A percentile compares a stretch with the other conserved stretches of the same genome.
phyloP scores from a whole-genome alignment of 1,140 invertebrate genomes.

The Patella vulgata region DNA sequence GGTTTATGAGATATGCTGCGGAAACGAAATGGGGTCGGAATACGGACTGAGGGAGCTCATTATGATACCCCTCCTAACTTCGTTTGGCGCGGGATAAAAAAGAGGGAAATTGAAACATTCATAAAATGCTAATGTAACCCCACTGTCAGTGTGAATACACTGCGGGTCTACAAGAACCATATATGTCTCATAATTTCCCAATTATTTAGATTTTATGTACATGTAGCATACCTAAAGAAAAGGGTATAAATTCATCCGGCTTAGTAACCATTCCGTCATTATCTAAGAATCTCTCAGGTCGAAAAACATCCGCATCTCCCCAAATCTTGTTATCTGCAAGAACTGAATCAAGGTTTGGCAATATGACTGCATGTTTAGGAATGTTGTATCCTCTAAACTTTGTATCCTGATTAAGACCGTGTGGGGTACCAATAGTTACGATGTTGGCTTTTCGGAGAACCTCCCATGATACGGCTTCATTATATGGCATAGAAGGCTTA shows the following conservation, averaged over 20 bases:
- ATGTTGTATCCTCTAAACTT: slow-evolving; percentile 53
- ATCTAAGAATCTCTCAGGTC: slow-evolving; percentile 73
- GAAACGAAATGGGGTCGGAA: too few species aligned
- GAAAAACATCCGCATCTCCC: slow-evolving; percentile 76
- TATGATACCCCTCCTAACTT: too few species aligned
- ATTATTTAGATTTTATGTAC: too few species aligned
- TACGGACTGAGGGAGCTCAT: too few species aligned
- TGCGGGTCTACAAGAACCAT: too few species aligned
- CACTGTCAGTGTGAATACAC: too few species aligned
- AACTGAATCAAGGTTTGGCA: slow-evolving; percentile 56
- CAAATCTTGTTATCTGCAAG: slow-evolving; percentile 68
- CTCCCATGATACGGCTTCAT: slow-evolving; percentile 38
- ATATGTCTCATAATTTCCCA: too few species aligned
- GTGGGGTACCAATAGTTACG: slow-evolving; percentile 60
- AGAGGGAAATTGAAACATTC: too few species aligned
- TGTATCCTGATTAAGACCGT: slow-evolving; percentile 48
- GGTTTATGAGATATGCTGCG: too few species aligned
- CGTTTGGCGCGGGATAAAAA: too few species aligned
- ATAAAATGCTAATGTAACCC: too few species aligned
- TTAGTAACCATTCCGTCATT: slow-evolving; percentile 15
- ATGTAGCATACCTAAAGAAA: slow-evolving; percentile 25
- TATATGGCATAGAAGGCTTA: slow-evolving; percentile 16
- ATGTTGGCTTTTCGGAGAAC: slow-evolving; percentile 30
- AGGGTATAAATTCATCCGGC: slow-evolving; percentile 18
- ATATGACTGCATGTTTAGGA: slow-evolving; percentile 48